A percentile compares a stretch with the other conserved stretches of the same genome.
phyloP scores from a whole-genome alignment of 2,888 invertebrate genomes.

The Sympetrum striolatum region DNA sequence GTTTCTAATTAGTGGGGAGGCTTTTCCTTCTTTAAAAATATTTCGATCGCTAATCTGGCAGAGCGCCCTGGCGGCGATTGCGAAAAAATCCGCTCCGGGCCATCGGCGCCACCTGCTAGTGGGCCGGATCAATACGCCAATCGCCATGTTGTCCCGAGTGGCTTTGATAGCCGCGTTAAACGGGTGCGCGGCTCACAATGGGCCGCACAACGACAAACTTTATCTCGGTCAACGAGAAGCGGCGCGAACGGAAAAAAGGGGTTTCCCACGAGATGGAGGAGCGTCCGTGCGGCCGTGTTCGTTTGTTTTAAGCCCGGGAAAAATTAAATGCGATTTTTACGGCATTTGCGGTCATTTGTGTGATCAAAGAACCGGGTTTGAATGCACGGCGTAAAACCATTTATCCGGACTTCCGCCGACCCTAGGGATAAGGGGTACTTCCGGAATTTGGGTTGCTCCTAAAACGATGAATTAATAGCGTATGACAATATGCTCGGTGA shows the following conservation, averaged over 20 bases:
- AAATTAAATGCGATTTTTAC: neutral
- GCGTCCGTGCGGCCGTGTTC: neutral
- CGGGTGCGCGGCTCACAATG: neutral
- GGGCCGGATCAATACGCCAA: conserved; percentile 37
- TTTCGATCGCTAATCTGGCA: neutral
- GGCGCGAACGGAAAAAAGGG: neutral
- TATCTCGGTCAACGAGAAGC: neutral
- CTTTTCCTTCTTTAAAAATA: no score
- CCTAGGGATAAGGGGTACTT: no score
- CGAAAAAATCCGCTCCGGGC: conserved; percentile 41
- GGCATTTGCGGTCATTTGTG: no score
- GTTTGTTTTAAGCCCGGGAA: neutral
- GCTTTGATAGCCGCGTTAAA: conserved; percentile 39
- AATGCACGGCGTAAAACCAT: no score
- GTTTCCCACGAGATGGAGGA: neutral
- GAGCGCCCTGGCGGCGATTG: neutral
- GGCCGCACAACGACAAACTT: neutral
- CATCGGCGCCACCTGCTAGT: conserved; percentile 39
- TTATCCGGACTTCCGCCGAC: no score
- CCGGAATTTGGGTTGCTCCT: no score
- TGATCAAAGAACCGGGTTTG: no score
- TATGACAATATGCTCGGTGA: no score
- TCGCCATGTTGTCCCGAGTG: conserved; percentile 29
- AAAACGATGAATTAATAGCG: no score
- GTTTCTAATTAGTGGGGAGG: no score